phyloP scores from a whole-genome alignment of 2,888 invertebrate genomes.

The Ceratothoa steindachneri region DNA sequence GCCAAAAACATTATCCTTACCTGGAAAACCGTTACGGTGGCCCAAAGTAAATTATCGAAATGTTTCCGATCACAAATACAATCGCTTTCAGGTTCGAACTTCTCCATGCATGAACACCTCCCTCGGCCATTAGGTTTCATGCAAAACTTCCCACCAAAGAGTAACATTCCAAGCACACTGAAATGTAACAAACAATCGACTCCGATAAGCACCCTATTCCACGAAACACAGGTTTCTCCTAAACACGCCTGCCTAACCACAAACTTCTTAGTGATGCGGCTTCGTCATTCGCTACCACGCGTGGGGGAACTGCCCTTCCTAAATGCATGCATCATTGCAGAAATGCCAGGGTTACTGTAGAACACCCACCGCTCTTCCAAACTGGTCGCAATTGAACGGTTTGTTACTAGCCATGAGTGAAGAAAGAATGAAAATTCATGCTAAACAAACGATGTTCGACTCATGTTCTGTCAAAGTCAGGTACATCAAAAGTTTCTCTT shows the following conservation, averaged over 20 bases:
- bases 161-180: conserved; percentile 99
- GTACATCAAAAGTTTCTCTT: too few relatives aligned
- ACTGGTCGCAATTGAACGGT: too few relatives aligned
- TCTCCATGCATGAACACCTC: conserved; percentile 83
- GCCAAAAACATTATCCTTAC: too few relatives aligned
- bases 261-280: conserved; percentile 8
- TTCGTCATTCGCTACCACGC: too few relatives aligned
- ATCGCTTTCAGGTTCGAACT: conserved; percentile 78
- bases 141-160: conserved; percentile 99
- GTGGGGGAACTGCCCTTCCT: too few relatives aligned
- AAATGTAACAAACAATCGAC: conserved; percentile 51
- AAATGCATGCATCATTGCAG: too few relatives aligned
- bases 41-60: conserved; percentile 97
- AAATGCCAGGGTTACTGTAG: too few relatives aligned
- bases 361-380: too few relatives aligned
- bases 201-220: background rate
- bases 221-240: background rate
- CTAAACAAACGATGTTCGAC: too few relatives aligned
- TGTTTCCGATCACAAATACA: conserved; percentile 97
- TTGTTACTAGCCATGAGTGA: too few relatives aligned
- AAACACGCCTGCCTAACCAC: conserved; percentile 5
- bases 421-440: too few relatives aligned
- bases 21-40: conserved; percentile 95
- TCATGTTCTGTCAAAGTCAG: too few relatives aligned
- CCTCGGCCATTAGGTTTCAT: conserved; percentile 76